These are phyloP conservation scores for Corvus moneduloides DNA, from an alignment of 2,113 vertebrate genomes.

Conservation along the genomic window DNA sequence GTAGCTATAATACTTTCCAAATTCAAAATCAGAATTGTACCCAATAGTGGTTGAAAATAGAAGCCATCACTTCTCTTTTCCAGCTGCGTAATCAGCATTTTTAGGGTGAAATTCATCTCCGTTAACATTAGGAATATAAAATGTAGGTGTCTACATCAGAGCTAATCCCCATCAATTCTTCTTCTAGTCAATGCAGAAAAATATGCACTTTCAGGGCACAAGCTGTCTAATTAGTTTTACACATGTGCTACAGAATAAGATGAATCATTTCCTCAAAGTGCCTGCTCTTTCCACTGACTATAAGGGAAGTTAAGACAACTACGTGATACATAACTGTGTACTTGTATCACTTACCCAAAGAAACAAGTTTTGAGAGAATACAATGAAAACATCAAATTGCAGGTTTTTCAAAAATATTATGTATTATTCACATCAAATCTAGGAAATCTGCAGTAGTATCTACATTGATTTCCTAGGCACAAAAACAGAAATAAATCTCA, in stretches of 20 bases:
- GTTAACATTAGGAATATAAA: background rate
- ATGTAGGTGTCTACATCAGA: background rate
- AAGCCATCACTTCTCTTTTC: background rate
- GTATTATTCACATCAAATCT: background rate
- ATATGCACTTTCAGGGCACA: background rate
- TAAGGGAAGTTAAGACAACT: background rate
- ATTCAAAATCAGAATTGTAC: background rate
- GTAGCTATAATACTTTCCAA: background rate
- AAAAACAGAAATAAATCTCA: background rate
- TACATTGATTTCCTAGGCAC: background rate
- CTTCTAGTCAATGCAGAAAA: constrained; percentile 3
- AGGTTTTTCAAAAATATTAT: background rate
- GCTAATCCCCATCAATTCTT: constrained; percentile 1
- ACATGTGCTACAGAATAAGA: constrained; percentile 11
- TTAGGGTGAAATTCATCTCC: background rate
- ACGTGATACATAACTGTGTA: fast-evolving
- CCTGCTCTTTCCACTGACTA: background rate
- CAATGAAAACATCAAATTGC: background rate
- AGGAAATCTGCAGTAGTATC: background rate
- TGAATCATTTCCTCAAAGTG: background rate
- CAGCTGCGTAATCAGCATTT: background rate
- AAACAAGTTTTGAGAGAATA: background rate
- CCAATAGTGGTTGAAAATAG: background rate
- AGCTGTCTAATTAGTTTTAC: constrained; percentile 25
- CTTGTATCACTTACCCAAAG: background rate